Conservation (phyloP, 2,113 vertebrate species). For the Paramisgurnus dabryanus region DNA sequence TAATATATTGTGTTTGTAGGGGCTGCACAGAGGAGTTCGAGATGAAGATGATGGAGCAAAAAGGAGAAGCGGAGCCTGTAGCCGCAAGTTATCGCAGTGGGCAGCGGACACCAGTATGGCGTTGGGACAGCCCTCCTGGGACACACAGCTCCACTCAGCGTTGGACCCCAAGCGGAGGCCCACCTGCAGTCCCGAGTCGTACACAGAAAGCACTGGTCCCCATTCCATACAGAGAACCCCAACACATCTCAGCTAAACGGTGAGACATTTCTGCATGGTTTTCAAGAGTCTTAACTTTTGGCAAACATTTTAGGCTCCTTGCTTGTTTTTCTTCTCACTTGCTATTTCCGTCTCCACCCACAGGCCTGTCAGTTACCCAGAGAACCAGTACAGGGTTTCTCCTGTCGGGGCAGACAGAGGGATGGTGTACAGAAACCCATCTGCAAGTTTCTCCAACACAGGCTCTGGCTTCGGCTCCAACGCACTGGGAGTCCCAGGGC, state of each 20-base stretch:
- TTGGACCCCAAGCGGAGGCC: slow-evolving; percentile 71
- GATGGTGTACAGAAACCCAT: slow-evolving; percentile 84
- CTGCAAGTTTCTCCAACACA: slow-evolving; percentile 87
- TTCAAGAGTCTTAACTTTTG: neutral
- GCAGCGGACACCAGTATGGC: slow-evolving; percentile 78
- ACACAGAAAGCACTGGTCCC: slow-evolving; percentile 72
- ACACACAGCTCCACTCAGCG: slow-evolving; percentile 77
- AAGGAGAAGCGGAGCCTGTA: slow-evolving; percentile 78
- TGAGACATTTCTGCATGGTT: slow-evolving; percentile 58
- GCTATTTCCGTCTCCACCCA: slow-evolving; percentile 14
- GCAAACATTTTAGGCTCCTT: neutral
- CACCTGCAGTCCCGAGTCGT: slow-evolving; percentile 71
- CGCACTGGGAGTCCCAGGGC: slow-evolving; percentile 60
- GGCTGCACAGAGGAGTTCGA: slow-evolving; percentile 89
- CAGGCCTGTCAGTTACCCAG: slow-evolving; percentile 91
- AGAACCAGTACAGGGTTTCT: slow-evolving; percentile 82
- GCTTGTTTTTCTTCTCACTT: slow-evolving; percentile 23
- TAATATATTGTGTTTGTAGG: slow-evolving; percentile 65
- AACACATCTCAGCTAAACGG: slow-evolving; percentile 81
- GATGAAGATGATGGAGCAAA: slow-evolving; percentile 82
- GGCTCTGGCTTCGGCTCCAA: slow-evolving; percentile 56
- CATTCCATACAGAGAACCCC: slow-evolving; percentile 83
- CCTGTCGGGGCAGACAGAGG: slow-evolving; percentile 78
- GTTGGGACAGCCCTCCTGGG: slow-evolving; percentile 82
- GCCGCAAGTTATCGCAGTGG: slow-evolving; percentile 77